Percentiles rank a stretch among this genome's conserved stretches.
phyloP scores from a whole-genome alignment of 2,797 vertebrate species.

The Valencia hispanica region DNA sequence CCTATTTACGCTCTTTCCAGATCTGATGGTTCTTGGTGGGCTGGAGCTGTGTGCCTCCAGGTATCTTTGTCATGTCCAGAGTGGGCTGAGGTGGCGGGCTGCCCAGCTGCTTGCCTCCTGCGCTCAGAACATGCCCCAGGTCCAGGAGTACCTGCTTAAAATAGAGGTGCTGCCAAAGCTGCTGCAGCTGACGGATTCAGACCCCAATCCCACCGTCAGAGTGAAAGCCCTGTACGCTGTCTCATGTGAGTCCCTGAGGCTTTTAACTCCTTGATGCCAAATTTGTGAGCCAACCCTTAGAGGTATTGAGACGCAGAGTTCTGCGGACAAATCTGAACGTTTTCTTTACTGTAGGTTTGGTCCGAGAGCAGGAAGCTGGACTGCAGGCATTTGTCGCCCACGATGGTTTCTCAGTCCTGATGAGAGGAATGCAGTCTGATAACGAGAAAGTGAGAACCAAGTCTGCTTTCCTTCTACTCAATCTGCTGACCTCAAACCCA shows the following conservation, averaged over 20 bases:
- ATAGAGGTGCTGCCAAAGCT: conserved; percentile 84
- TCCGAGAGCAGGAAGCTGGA: conserved; percentile 88
- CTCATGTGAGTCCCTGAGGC: conserved; percentile 85
- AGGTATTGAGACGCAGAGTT: background rate
- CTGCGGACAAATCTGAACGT: background rate
- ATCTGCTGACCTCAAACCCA: conserved; percentile 86
- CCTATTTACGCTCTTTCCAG: conserved; percentile 60
- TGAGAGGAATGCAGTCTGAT: conserved; percentile 90
- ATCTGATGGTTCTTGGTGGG: conserved; percentile 89
- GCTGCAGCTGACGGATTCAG: conserved; percentile 85
- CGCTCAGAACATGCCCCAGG: conserved; percentile 89
- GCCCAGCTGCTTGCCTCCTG: conserved; percentile 88
- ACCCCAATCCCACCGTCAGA: conserved; percentile 81
- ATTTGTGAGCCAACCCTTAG: background rate
- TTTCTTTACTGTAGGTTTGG: conserved; percentile 79
- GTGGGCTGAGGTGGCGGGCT: conserved; percentile 86
- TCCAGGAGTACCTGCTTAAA: conserved; percentile 85
- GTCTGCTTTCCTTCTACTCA: conserved; percentile 90
- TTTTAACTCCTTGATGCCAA: background rate
- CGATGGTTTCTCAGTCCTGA: conserved; percentile 90
- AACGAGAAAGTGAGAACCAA: conserved; percentile 89
- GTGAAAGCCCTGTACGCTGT: conserved; percentile 91
- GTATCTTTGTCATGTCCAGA: conserved; percentile 81
- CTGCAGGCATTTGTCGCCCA: conserved; percentile 85
- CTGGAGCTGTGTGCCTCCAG: conserved; percentile 85